Evolutionary conservation across 2,888 invertebrate species (phyloP), one percentile per base, ranked within the genome.

Genomic region (Standfussiana lucernea): DNA sequence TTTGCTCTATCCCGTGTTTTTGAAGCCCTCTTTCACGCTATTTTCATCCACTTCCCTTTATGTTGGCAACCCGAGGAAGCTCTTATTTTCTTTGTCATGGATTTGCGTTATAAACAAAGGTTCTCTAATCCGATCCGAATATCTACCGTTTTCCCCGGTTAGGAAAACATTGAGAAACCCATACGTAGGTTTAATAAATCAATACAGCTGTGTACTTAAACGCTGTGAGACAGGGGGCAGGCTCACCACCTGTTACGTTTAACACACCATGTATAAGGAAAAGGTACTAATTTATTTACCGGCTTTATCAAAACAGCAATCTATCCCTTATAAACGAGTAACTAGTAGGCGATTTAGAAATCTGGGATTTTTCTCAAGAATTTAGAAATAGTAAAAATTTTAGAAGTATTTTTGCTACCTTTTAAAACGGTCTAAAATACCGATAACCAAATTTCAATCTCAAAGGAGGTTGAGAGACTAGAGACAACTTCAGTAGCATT

Each of bases 181-280:
- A 61, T 15, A 50, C 45, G 21, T 4, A 67, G 24, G 28, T 47
- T 62, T 35, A 68, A 72, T 47, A 72, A 72, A 81, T 81, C 77
- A 77, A 82, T 81, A 82, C n/a, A 47, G 21, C 37, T 61, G 70
- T 53, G 50, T 62, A 47, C 32, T 15, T 42, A 56, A 40, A 61
- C 35, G 15, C 13, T 65, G 62, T 40, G 61, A 62, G 47, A 32
- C 37, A 11, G 56, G n/a, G 32, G n/a, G 62, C 15, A 40, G 81
- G 83, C 45, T 70, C 40, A 42, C 73, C 81, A 82, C 81, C 83
- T 82, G 83, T 82, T 82, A 81, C 78, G 24, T 69, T 42, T 37
- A 62, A 40, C 56, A 37, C 21, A 42, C 13, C 28, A 13, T 56
- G 18, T 40, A 24, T 24, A 10, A 21, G 10, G 32, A 64, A 37